phyloP scores from a whole-genome alignment of 1,140 invertebrate genomes.

The Drosophila serrata region DNA sequence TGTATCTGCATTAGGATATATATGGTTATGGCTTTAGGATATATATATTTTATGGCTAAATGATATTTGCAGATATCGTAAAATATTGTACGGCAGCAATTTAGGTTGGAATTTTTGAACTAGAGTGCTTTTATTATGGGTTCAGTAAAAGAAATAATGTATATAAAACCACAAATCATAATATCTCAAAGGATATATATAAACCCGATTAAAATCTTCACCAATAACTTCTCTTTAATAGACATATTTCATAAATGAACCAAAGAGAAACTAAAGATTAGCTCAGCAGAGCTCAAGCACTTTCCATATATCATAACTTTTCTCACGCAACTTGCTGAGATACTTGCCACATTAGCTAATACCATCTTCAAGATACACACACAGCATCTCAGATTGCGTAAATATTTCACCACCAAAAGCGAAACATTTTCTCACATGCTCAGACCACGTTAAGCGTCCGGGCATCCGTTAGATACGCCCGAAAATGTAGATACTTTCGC shows the following conservation, averaged over 20 bases:
- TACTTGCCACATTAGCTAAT: slow-evolving; percentile 16
- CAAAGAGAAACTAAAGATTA: slow-evolving; percentile 5
- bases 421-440: slow-evolving; percentile 47
- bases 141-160: neutral
- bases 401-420: slow-evolving; percentile 26
- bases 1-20: slow-evolving; percentile 3
- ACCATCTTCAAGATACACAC: slow-evolving; percentile 26
- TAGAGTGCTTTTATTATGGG: neutral
- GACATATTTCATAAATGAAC: slow-evolving; percentile 13
- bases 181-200: neutral
- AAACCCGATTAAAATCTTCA: neutral
- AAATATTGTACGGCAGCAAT: slow-evolving; percentile 6
- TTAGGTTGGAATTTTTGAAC: neutral
- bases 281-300: neutral
- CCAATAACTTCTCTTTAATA: slow-evolving; percentile 1
- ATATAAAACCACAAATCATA: neutral
- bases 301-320: slow-evolving; percentile 23
- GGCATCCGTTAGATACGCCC: slow-evolving; percentile 46
- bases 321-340: slow-evolving; percentile 30
- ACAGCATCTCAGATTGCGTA: slow-evolving; percentile 20
- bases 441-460: slow-evolving; percentile 23
- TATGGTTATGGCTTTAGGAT: no score
- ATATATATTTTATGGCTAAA: slow-evolving; percentile 25
- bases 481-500: slow-evolving; percentile 42
- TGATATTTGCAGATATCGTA: slow-evolving; percentile 42